Evolutionary conservation across 2,888 invertebrate genomes (phyloP), one percentile per base, ranked within the genome.

Genomic region (Rhogogaster chlorosoma): DNA sequence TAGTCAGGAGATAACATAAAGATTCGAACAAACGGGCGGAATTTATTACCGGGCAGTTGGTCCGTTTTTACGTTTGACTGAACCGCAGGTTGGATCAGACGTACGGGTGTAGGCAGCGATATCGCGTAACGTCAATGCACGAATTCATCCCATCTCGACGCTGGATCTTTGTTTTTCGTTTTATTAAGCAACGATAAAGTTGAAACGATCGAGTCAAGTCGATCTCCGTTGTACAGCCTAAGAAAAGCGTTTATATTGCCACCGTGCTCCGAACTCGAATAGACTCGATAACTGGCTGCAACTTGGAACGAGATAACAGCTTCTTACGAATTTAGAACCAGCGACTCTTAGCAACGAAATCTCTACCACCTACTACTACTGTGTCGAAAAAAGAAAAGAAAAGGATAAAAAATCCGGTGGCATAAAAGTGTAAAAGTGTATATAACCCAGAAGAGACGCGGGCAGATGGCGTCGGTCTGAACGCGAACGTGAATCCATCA

Each of bases 391-490:
- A 67, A 78, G 36, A 73, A 38, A 77, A 71, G 71, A 84, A 45
- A 85, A 32, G 49, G 22, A 75, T 22, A 22, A 53, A 84, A 67
- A 77, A n/a, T n/a, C n/a, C 61, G 61, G 15, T 80, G 42, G 64
- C 67, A 36, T 87, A 77, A 78, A 85, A 83, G 22, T 53, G 42
- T 73, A 73, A 42, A 73, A 42, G 53, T 49, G 77, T 77, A 42
- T n/a, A 73, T 42, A 77, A 70, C 61, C 61, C 36, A 61, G 64
- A 70, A 4, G 26, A 87, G 86, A n/a, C n/a, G 15, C 15, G 87
- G 88, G 86, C 88, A 88, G 88, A 89, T 88, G 88, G 87, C 84
- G 86, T 86, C 73, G 67, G 80, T 84, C 32, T 84, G 77, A 75
- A 82, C 49, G 84, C 70, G 57, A 84, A 57, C 64, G 80, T 85